phyloP scores from a whole-genome alignment of 2,113 vertebrate genomes.

The Mormoops blainvillei region DNA sequence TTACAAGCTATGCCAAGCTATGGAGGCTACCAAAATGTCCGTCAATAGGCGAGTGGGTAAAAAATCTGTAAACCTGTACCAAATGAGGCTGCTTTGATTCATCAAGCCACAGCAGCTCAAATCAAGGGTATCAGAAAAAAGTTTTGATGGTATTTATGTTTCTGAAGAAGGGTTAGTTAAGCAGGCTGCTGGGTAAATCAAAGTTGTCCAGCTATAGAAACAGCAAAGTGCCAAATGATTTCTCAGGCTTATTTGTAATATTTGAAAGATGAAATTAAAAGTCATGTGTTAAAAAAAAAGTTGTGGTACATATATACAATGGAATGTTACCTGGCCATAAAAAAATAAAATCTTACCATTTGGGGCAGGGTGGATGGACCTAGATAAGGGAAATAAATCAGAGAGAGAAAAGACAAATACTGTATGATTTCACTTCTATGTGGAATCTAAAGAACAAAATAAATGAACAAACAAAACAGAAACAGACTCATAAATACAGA shows the following conservation, averaged over 20 bases:
- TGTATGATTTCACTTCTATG: no score
- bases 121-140: no score
- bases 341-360: background rate
- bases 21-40: background rate
- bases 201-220: no score
- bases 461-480: background rate
- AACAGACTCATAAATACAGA: background rate
- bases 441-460: background rate
- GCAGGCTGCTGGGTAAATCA: no score
- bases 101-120: no score
- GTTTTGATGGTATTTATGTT: no score
- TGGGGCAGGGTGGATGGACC: background rate
- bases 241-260: no score
- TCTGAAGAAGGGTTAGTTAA: no score
- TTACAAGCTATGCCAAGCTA: background rate
- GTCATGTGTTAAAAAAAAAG: no score
- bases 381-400: background rate
- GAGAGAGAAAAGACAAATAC: background rate
- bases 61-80: background rate
- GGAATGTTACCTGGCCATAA: background rate
- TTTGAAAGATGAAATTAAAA: no score
- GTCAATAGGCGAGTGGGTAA: background rate
- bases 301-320: background rate
- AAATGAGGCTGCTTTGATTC: no score
- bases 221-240: no score